Base-by-base conservation (phyloP, 2,113 vertebrate genomes). In the Zeus faber region DNA sequence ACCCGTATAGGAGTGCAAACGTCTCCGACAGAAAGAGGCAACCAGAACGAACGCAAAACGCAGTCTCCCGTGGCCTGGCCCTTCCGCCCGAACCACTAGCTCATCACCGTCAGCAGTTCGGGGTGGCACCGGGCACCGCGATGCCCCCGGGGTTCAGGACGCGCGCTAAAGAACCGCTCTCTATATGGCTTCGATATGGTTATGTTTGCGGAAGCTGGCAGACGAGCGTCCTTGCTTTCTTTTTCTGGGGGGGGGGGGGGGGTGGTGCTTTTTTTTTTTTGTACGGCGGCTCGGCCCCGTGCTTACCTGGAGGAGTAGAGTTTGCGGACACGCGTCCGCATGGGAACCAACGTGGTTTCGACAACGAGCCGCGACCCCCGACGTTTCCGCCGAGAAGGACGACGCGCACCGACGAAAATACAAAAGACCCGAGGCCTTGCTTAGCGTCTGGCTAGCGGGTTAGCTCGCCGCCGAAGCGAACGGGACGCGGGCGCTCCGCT, bases 341-440 rank as follows among this genome's bases (percentile, higher is more conserved):
- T 23, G 24, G 2, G 4, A 44, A 5, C 52, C 65, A 64, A 62
- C 72, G 60, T 74, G 74, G n/a, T 63, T 49, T 14, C 62, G n/a
- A 67, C 77, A 60, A 72, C 51, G 66, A 67, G 49, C 41, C n/a
- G 31, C 18, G 13, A 43, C 47, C 56, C 3, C 62, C 55, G 23
- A 14, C 24, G 40, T 65, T 65, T 73, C 72, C 68, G 52, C 76
- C 72, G 63, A 60, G 37, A 79, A 65, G 14, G 23, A 51, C 9
- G 24, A 31, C 21, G 41, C 82, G 76, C 41, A 82, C 82, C 33
- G 62, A 72, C 51, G n/a, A 48, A 65, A 58, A 83, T 55, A 70
- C 79, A 74, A 73, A 85, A 58, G 76, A 81, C 56, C n/a, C 25
- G 81, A 71, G 87, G 88, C 87, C 87, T 88, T 83, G 75, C 79